A percentile compares a stretch with the other conserved stretches of the same genome.
Evolutionary conservation across 2,888 invertebrate species (phyloP).

Genomic region (Mellilla xanthometata): DNA sequence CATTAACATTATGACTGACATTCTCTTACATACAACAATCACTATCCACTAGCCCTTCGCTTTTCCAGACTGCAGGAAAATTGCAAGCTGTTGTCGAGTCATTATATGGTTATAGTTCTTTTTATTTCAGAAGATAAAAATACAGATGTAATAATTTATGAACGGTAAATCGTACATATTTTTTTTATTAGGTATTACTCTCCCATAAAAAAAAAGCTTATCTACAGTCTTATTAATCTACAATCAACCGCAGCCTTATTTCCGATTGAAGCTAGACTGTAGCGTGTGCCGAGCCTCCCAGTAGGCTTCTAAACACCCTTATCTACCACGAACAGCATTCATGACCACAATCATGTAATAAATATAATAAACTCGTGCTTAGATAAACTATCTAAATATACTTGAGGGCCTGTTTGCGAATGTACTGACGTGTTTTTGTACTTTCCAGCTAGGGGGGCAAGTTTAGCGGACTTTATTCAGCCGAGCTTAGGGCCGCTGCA

Average conservation of each 20-base stretch:
- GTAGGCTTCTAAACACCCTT: constrained; percentile 1
- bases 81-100: too few relatives aligned
- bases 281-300: constrained; percentile 18
- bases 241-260: constrained; percentile 2
- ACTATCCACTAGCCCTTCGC: constrained; percentile 93
- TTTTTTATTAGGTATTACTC: too few relatives aligned
- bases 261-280: constrained; percentile 12
- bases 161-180: too few relatives aligned
- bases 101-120: too few relatives aligned
- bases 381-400: constrained; percentile 18
- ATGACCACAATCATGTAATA: constrained; percentile 18
- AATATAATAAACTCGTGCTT: constrained; percentile 10
- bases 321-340: constrained; percentile 19
- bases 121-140: too few relatives aligned
- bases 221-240: not conserved
- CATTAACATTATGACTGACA: constrained; percentile 94
- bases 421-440: constrained; percentile 19
- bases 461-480: constrained; percentile 98
- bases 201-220: too few relatives aligned
- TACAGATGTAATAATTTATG: too few relatives aligned
- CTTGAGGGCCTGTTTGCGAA: constrained; percentile 5
- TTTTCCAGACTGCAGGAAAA: constrained; percentile 98
- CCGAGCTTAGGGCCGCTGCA: constrained; percentile 98
- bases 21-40: constrained; percentile 94
- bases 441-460: constrained; percentile 89